These are phyloP conservation scores for Xiphophorus birchmanni DNA, from an alignment of 2,797 vertebrate genomes.

Conservation along the genomic window DNA sequence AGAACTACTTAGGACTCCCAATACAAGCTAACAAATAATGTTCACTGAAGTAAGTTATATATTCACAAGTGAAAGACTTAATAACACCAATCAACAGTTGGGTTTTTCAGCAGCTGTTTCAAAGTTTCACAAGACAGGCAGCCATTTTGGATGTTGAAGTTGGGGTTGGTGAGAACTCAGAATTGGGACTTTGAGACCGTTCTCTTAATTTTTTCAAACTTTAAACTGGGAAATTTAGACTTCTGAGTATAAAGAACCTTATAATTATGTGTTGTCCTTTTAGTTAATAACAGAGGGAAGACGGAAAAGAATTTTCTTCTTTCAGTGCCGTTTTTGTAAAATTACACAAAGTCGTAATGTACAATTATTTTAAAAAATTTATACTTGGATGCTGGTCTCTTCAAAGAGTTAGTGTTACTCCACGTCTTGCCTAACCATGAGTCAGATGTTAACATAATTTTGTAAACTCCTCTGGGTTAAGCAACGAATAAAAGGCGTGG, in stretches of 20 bases:
- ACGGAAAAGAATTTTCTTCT: background rate
- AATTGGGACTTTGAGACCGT: too few species aligned
- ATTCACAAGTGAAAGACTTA: background rate
- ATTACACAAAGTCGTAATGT: background rate
- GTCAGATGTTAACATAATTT: constrained; percentile 11
- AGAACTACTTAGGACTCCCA: background rate
- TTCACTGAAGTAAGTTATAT: background rate
- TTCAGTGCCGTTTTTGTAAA: background rate
- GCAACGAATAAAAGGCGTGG: constrained; percentile 12
- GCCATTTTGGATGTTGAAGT: background rate
- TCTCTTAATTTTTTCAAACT: background rate
- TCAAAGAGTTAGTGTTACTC: background rate
- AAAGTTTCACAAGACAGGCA: background rate
- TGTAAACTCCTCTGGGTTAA: constrained; percentile 8
- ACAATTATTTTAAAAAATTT: background rate
- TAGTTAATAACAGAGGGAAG: background rate
- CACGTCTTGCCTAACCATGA: constrained; percentile 25
- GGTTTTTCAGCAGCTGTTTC: background rate
- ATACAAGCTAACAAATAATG: background rate
- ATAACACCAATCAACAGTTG: background rate
- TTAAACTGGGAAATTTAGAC: background rate
- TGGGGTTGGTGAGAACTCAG: background rate
- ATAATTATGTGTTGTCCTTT: background rate
- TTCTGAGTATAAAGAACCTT: background rate
- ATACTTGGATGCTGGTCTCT: background rate